Percentiles rank a stretch among this genome's conserved stretches.
These are phyloP conservation scores for Drosophila robusta DNA, from an alignment of 2,888 invertebrate genomes.

Conservation along the genomic window DNA sequence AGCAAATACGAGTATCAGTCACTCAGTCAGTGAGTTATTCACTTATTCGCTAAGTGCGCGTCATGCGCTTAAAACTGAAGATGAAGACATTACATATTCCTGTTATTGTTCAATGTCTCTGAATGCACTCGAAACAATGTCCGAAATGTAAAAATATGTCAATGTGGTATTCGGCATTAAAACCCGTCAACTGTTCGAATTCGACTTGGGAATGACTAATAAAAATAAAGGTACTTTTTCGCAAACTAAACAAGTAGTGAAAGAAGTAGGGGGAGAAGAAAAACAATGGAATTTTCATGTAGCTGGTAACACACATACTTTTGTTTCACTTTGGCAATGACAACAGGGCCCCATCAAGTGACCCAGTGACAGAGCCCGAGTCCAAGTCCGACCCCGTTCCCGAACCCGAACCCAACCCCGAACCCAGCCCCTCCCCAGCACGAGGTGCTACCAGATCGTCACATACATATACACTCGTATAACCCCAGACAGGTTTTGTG, in stretches of 20 bases:
- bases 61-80: constrained; percentile 61
- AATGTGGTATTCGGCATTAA: constrained; percentile 36
- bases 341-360: constrained; percentile 41
- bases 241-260: constrained; percentile 38
- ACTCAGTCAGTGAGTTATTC: constrained; percentile 9
- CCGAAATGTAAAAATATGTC: constrained; percentile 47
- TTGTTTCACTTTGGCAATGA: constrained; percentile 50
- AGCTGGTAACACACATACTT: constrained; percentile 22
- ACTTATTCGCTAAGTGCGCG: constrained; percentile 36
- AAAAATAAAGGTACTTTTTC: background rate
- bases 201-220: constrained; percentile 24
- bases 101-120: constrained; percentile 14
- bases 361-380: constrained; percentile 58
- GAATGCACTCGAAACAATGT: constrained; percentile 24
- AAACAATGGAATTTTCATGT: constrained; percentile 64
- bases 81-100: constrained; percentile 50
- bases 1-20: constrained; percentile 38
- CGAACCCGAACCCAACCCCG: constrained; percentile 9
- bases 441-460: too few species aligned
- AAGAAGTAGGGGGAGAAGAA: background rate
- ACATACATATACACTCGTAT: background rate
- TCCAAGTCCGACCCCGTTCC: constrained; percentile 6
- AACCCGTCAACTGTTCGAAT: constrained; percentile 29
- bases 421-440: background rate
- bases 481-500: constrained; percentile 41